A percentile compares a stretch with the other conserved stretches of the same genome.
These are phyloP conservation scores for Plutella xylostella DNA, from an alignment of 2,888 invertebrate species.

Conservation along the genomic window DNA sequence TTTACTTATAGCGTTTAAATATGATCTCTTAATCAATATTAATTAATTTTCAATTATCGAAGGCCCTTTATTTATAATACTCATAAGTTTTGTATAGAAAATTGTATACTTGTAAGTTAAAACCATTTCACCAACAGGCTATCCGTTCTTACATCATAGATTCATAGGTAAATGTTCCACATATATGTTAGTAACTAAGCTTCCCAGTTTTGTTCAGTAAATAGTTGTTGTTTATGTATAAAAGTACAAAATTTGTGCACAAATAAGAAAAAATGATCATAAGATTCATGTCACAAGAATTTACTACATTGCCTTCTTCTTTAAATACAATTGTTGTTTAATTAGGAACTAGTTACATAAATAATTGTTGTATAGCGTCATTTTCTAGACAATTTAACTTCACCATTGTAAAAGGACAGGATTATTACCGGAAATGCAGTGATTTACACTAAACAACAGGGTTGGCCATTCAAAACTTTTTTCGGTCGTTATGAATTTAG, in stretches of 20 bases:
- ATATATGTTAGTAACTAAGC: not conserved
- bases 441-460: slow-evolving; percentile 41
- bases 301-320: slow-evolving; percentile 29
- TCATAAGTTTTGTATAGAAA: slow-evolving; percentile 62
- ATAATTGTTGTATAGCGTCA: not conserved
- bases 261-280: slow-evolving; percentile 25
- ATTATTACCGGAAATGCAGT: slow-evolving; percentile 28
- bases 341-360: slow-evolving; percentile 25
- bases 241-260: slow-evolving; percentile 41
- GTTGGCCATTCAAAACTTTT: slow-evolving; percentile 35
- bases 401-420: not conserved
- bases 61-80: slow-evolving; percentile 65
- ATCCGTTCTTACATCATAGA: not conserved
- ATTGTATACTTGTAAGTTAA: slow-evolving; percentile 32
- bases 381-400: not conserved
- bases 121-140: slow-evolving; percentile 18
- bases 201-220: not conserved
- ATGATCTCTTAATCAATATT: slow-evolving; percentile 71
- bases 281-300: slow-evolving; percentile 14
- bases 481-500: slow-evolving; percentile 53
- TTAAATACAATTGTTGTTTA: slow-evolving; percentile 21
- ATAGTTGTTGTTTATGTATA: slow-evolving; percentile 22
- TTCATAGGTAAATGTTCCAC: not conserved
- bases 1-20: slow-evolving; percentile 51
- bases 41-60: slow-evolving; percentile 59